phyloP scores from a whole-genome alignment of 2,888 invertebrate species.

The Acanthacorydalis orientalis region DNA sequence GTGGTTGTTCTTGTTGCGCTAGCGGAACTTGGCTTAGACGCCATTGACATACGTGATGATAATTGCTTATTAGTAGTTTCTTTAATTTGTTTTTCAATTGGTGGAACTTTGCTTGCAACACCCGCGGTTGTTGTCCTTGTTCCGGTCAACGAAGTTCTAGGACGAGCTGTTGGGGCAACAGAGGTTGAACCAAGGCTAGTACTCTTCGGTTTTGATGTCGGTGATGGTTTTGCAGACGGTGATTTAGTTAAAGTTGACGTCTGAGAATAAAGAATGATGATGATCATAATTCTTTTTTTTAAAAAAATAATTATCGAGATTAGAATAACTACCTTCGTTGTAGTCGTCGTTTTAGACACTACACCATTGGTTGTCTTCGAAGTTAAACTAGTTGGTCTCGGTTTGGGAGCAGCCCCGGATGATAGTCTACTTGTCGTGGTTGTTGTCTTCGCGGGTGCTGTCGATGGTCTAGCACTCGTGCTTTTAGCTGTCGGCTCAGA shows the following conservation, averaged over 20 bases:
- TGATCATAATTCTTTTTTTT: neutral
- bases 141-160: slow-evolving; percentile 10
- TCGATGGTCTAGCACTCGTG: slow-evolving; percentile 11
- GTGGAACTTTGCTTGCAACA: slow-evolving; percentile 15
- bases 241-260: slow-evolving; percentile 14
- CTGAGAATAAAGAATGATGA: slow-evolving; percentile 9
- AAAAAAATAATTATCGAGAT: neutral
- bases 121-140: slow-evolving; percentile 10
- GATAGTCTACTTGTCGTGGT: slow-evolving; percentile 8
- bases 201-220: neutral
- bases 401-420: slow-evolving; percentile 11
- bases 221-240: neutral
- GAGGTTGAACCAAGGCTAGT: slow-evolving; percentile 1
- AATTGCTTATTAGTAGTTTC: slow-evolving; percentile 54
- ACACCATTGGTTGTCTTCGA: neutral
- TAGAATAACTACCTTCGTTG: neutral
- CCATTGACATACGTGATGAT: slow-evolving; percentile 15
- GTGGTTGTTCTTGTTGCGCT: slow-evolving; percentile 15
- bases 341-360: slow-evolving; percentile 9
- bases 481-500: slow-evolving; percentile 9
- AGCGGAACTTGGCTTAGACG: slow-evolving; percentile 14
- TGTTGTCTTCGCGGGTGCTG: slow-evolving; percentile 12
- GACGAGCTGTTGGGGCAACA: slow-evolving; percentile 7
- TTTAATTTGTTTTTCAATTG: slow-evolving; percentile 41
- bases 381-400: slow-evolving; percentile 9